Percentiles rank a stretch among this genome's conserved stretches.
These are phyloP conservation scores for Bombus superbus DNA, from an alignment of 1,140 invertebrate species.

Conservation along the genomic window DNA sequence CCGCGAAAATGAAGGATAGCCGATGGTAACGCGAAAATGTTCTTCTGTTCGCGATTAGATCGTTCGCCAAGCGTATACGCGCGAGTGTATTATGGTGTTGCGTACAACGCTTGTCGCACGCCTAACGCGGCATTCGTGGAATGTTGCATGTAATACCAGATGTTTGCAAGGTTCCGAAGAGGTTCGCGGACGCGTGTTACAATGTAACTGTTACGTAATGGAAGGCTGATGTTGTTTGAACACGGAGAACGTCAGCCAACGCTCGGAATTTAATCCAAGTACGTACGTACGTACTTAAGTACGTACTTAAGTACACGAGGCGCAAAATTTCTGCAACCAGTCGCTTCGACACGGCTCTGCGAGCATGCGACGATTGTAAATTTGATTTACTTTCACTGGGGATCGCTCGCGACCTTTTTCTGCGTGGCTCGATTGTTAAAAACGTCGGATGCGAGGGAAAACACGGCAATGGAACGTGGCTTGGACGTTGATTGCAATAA, in stretches of 20 bases:
- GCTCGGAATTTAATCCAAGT: constrained; percentile 6
- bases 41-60: constrained; percentile 32
- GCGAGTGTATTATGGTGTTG: background rate
- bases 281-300: background rate
- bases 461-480: background rate
- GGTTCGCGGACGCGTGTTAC: constrained; percentile 35
- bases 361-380: constrained; percentile 12
- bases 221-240: constrained; percentile 1
- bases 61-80: background rate
- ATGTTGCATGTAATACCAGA: constrained; percentile 45
- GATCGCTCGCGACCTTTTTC: background rate
- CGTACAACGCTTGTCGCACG: constrained; percentile 30
- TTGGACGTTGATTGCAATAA: background rate
- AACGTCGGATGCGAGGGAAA: background rate
- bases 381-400: constrained; percentile 10
- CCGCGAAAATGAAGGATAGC: constrained; percentile 48
- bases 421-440: background rate
- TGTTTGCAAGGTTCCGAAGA: constrained; percentile 35
- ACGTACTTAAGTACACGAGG: no score
- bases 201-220: constrained; percentile 42
- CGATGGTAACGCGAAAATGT: constrained; percentile 28
- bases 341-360: background rate
- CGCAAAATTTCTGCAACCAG: background rate
- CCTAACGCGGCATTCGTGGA: constrained; percentile 22
- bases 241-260: background rate